These are phyloP conservation scores for Aporophyla lueneburgensis DNA, from an alignment of 2,888 invertebrate species.

Conservation along the genomic window DNA sequence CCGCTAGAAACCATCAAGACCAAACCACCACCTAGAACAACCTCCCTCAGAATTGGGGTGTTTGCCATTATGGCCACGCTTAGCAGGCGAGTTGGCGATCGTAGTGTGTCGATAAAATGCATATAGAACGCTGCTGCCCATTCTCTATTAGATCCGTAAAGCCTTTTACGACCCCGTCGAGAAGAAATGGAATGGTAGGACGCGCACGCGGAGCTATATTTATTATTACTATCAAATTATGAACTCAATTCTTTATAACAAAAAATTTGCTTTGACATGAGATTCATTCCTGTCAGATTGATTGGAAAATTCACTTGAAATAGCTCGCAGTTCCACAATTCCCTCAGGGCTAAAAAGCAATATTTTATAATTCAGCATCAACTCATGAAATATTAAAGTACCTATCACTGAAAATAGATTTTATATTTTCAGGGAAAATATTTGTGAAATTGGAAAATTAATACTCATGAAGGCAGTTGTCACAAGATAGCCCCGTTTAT, in stretches of 20 bases:
- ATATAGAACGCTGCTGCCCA: too few species aligned
- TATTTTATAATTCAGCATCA: constrained; percentile 14
- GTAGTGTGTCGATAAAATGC: too few species aligned
- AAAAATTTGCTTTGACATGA: background rate
- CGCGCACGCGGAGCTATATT: too few species aligned
- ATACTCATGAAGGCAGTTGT: background rate
- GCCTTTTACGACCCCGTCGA: too few species aligned
- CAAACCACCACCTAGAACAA: too few species aligned
- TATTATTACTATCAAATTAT: too few species aligned
- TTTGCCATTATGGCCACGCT: too few species aligned
- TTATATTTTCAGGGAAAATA: background rate
- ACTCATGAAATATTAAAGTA: constrained; percentile 12
- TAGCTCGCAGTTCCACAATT: background rate
- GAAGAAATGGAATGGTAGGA: too few species aligned
- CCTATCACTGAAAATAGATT: background rate
- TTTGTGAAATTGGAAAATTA: constrained; percentile 7
- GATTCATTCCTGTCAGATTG: background rate
- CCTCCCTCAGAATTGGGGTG: too few species aligned
- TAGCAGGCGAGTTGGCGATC: too few species aligned
- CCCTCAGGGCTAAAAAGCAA: constrained; percentile 6
- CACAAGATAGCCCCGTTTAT: background rate
- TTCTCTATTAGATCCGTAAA: too few species aligned
- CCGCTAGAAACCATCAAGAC: too few species aligned
- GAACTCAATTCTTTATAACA: background rate
- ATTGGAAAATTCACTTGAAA: constrained; percentile 10